Percentiles rank a stretch among this genome's conserved stretches.
Conservation (phyloP, 92 coral and sea anemone species). For the Epizoanthus illoricatus region DNA sequence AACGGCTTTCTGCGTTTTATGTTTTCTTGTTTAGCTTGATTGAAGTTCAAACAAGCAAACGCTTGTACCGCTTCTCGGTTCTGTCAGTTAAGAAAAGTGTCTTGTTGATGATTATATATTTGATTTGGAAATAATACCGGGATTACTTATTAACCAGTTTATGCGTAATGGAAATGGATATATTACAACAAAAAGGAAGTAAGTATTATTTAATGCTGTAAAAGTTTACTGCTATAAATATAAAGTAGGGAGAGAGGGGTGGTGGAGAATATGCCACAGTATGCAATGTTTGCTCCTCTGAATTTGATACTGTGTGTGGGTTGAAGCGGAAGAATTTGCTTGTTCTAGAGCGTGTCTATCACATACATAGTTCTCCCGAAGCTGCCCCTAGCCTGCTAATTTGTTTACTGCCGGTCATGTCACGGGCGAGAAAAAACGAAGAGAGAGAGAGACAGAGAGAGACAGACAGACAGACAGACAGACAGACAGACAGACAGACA, state of each 20-base stretch:
- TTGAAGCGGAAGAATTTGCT: no score
- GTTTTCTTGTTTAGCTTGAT: neutral
- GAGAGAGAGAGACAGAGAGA: no score
- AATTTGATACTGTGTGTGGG: no score
- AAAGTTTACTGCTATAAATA: neutral
- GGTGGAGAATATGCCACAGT: neutral
- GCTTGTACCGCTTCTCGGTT: neutral
- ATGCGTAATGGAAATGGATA: neutral
- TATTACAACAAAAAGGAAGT: neutral
- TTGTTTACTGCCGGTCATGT: no score
- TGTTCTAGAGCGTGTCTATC: no score
- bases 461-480: no score
- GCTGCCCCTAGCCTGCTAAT: no score
- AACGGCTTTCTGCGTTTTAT: neutral
- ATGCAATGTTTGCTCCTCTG: no score
- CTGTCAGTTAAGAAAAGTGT: neutral
- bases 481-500: no score
- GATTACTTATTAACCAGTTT: neutral
- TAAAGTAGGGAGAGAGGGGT: neutral
- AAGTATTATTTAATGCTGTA: neutral
- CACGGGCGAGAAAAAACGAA: no score
- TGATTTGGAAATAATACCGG: neutral
- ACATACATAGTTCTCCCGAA: no score
- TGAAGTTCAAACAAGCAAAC: neutral
- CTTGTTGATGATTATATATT: neutral